Base-by-base conservation (phyloP, 2,113 vertebrate species). In the Peucedramus taeniatus region DNA sequence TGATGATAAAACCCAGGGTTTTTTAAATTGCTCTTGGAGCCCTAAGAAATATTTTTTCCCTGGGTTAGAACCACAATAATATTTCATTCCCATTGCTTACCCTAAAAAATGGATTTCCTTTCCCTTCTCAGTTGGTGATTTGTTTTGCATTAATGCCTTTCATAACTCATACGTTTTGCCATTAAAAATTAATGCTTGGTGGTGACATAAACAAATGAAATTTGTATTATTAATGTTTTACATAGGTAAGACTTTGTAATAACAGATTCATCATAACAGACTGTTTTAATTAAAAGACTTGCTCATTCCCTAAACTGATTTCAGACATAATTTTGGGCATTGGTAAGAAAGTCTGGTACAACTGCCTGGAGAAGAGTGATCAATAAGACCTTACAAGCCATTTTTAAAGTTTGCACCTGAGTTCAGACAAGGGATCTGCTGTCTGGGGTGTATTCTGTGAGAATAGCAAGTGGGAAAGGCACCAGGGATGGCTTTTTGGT, bases 151-250 rank as follows among this genome's bases (percentile, higher is more conserved):
- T 98, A 98, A 98, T 98, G 98, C 97, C 95, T 97, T 98, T 98
- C 98, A 98, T 98, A 98, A 98, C 98, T 98, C 98, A 98, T 97
- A 97, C 95, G 71, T 98, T 97, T 98, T 39, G 64, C 98, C 97
- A 98, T 98, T 98, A 98, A 98, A 98, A 98, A 98, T 98, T 98
- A 98, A 98, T 98, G 96, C 93, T 97, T 95, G 97, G 96, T 91
- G 97, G 97, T 98, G 98, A 98, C 98, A 98, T 98, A 98, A 98
- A 98, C 98, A 98, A 98, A 98, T 98, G 98, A 98, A 98, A 98
- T 98, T 98, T 98, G 97, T 98, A 98, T 98, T 98, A 98, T 98
- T 98, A 98, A 98, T 98, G 98, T 98, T 98, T 98, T 98, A 98
- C 98, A 98, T 98, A 98, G 98, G 98, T 98, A 98, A 98, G 97